Base-by-base conservation (phyloP, 2,797 vertebrate species). In the Dendrocincla fuliginosa region DNA sequence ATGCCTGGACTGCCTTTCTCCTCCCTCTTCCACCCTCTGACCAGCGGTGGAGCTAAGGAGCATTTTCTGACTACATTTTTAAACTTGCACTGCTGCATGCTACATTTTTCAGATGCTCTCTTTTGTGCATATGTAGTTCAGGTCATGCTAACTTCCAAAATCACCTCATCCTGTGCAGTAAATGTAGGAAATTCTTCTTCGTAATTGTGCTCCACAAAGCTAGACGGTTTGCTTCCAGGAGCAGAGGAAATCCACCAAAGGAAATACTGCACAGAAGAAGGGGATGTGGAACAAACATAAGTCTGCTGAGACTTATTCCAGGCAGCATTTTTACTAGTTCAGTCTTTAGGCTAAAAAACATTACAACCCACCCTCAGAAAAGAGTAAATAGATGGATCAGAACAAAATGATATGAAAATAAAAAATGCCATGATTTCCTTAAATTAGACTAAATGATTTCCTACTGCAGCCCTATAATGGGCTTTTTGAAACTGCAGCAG, bases 381-480 rank as follows among this genome's bases (percentile, higher is more conserved):
- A 67, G 63, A 74, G 89, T 82, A 90, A 95, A 88, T 60, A 86
- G 55, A 68, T 12, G 20, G 76, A 86, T 82, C 56, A 82, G 91
- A 91, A 82, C 47, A 82, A 86, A 95, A 88, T 39, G 28, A 81
- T 79, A 88, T 30, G 83, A 93, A 91, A 96, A 94, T 81, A 53
- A 77, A 74, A 92, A 90, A 22, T 3, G 3, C 67, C 5, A 23
- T 15, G 32, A 93, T 95, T 93, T 96, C 77, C 91, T 88, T 93
- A 94, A 95, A 93, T 95, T 94, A 91, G 86, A 67, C 93, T 82
- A 74, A 95, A 94, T 56, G 4, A 77, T 96, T 96, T 96, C 92
- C 94, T 96, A 96, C 63, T 92, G 74, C 83, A 90, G 77, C 49
- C 70, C 59, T 87, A 14, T 76, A 92, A 90, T 77, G 70, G 85